Evolutionary conservation across 1,140 invertebrate species (phyloP), one percentile per base, ranked within the genome.

Genomic region (Drosophila aff.): DNA sequence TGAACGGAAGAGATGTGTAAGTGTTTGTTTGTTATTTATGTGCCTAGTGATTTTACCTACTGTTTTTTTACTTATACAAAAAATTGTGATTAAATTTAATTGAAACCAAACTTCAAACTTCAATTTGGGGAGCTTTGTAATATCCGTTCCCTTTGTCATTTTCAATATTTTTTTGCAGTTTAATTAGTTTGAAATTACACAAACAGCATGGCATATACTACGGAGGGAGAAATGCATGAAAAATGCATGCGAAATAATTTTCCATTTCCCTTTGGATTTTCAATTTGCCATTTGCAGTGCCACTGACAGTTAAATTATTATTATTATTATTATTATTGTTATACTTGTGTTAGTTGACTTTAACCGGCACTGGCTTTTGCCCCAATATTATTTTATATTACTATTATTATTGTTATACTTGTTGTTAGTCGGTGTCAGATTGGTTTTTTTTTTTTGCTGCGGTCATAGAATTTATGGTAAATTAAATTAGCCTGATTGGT

Each of bases 401-500:
- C 46, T 44, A 33, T 60, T 50, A 41, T 18, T 21, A 16, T 55
- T 47, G 33, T 23, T 69, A n/a, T 23, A 26, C 46, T 44, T 21
- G 11, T n/a, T 44, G 44, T 33, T 26, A 53, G 64, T 41, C 47
- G 28, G 26, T 79, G 52, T 79, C 47, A 38, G 16, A 46, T 57
- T 49, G 26, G 5, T 16, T 41, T 66, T 16, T 36, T 66, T 73
- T 49, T 47, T 36, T 11, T 13, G 49, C 13, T 64, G 47, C 43
- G 47, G 21, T 66, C 41, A 57, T 68, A 46, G 57, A 79, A 66
- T 79, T 68, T 71, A 65, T 59, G 61, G 58, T 55, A 86, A 79
- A 85, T 87, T 76, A 75, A 86, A 82, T 87, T 82, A 71, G 79
- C 65, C 59, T 82, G 71, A 86, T 85, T 85, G 79, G 62, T 62